phyloP scores from a whole-genome alignment of 2,113 vertebrate genomes.

The Gyps fulvus region DNA sequence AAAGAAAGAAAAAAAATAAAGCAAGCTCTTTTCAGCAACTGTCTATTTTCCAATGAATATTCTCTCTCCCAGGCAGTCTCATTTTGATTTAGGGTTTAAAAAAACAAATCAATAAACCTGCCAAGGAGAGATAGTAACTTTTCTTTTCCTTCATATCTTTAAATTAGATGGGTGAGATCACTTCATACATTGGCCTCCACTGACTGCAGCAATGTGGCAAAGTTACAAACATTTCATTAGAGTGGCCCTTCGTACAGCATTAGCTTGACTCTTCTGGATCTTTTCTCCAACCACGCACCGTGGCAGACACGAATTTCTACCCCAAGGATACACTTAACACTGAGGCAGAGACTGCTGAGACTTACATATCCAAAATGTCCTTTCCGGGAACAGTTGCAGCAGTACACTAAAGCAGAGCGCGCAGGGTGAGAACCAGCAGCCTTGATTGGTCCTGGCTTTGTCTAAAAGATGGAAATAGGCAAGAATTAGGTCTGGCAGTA shows the following conservation, averaged over 20 bases:
- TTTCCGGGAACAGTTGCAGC: conserved; percentile 77
- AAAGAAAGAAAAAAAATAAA: too few species aligned
- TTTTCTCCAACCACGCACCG: fast-evolving
- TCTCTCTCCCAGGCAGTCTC: not conserved
- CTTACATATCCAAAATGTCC: conserved; percentile 81
- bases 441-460: conserved; percentile 73
- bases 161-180: not conserved
- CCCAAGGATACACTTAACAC: not conserved
- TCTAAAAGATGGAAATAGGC: conserved; percentile 64
- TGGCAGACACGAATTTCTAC: fast-evolving
- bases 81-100: not conserved
- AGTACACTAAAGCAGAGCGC: conserved; percentile 56
- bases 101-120: not conserved
- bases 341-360: not conserved
- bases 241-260: fast-evolving
- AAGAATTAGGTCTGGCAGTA: not conserved
- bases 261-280: not conserved
- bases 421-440: not conserved
- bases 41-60: not conserved
- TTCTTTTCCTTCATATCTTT: not conserved
- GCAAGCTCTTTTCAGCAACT: not conserved
- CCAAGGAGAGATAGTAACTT: not conserved
- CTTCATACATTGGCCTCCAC: not conserved
- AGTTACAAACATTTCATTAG: not conserved
- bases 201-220: not conserved